Conservation (phyloP, 2,797 vertebrate species). For the Naso thynnoides region DNA sequence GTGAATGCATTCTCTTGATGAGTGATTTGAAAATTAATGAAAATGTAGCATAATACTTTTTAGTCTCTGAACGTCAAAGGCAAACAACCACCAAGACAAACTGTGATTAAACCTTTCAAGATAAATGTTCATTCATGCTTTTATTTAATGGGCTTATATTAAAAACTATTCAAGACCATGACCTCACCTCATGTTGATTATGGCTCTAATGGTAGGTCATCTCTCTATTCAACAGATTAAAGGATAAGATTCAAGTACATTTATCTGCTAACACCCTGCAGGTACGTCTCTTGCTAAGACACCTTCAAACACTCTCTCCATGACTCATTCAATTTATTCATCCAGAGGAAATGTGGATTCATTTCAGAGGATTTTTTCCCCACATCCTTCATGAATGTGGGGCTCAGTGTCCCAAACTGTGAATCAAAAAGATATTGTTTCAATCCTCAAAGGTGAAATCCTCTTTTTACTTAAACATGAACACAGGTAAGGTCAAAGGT, state of each 20-base stretch:
- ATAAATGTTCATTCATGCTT: background rate
- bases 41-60: background rate
- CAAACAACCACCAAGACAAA: background rate
- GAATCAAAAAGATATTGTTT: background rate
- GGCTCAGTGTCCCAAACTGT: background rate
- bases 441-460: constrained; percentile 21
- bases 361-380: background rate
- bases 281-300: background rate
- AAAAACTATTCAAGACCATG: background rate
- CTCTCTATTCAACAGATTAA: background rate
- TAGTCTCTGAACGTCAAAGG: background rate
- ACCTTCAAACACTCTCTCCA: background rate
- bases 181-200: background rate
- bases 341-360: constrained; percentile 15
- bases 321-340: background rate
- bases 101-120: background rate
- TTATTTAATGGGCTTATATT: background rate
- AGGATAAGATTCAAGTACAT: background rate
- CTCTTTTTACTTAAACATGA: constrained; percentile 1
- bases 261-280: background rate
- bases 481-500: constrained; percentile 20
- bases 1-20: background rate
- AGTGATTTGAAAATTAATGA: background rate
- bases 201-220: background rate
- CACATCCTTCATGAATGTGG: background rate